Evolutionary conservation across 2,888 invertebrate genomes (phyloP), one percentile per base, ranked within the genome.

Genomic region (Torymus tubicola): DNA sequence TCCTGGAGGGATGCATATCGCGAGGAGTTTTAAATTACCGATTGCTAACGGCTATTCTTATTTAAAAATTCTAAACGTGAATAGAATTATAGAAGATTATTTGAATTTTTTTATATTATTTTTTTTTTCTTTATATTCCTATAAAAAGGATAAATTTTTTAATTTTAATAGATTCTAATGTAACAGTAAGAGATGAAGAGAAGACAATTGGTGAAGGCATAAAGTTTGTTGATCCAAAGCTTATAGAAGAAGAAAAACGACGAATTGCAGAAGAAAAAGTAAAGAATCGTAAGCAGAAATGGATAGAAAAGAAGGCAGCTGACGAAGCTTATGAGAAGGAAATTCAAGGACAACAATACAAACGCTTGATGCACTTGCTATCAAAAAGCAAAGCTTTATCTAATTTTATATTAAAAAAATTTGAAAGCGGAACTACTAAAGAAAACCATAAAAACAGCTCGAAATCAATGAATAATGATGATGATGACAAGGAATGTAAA

Each of bases 281-380:
- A 31, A 31, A 31, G 31, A 31, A 31, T 2, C 31, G 5, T 31
- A 31, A 5, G 5, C 12, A 12, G 12, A 65, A 79, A 55, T 16
- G 67, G 2, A 58, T 81, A 8, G 2, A 16, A 0, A 82, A 86
- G 70, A 85, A 75, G 86, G 71, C 78, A 8, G 85, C 53, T 4
- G 79, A 84, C 18, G 86, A 87, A 63, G 70, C 85, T 18, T 87
- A 87, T 76, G 78, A 86, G 13, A 58, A 61, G 0, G 82, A 87
- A 78, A 52, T 87, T 13, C 83, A 84, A 12, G 88, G 89, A 65
- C 84, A 87, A 64, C 85, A 86, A 58, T 89, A 89, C 60, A 89
- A 89, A 75, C 83, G 86, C 52, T 84, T 90, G 2, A 88, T 89
- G 87, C 89, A 89, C 80, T 84, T 90, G 11, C 65, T 90, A 10